Evolutionary conservation across 2,888 invertebrate species (phyloP), one percentile per base, ranked within the genome.

Genomic region (Ophion ellenae): DNA sequence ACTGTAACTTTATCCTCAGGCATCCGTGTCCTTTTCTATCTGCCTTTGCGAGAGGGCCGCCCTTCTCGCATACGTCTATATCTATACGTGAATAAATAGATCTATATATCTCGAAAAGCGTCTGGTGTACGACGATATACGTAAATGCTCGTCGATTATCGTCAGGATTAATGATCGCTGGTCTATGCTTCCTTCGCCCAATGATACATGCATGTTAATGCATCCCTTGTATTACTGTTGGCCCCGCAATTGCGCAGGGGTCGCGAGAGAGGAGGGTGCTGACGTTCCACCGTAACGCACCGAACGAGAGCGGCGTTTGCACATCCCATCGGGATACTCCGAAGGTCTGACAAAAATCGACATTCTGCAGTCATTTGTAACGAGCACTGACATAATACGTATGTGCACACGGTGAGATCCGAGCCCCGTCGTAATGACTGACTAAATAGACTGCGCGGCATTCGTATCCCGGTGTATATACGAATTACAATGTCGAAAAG

Each of bases 81-180:
- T 67, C 24, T 59, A 28, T 53, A 17, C 17, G 14, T n/a, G 17
- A 53, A 53, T 40, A 47, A 17, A 36, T 70, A 70, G 61, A 69
- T 69, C 20, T 67, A 67, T 75, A 61, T 71, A 63, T 45, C 63
- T 66, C 70, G 71, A 45, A 69, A 69, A 83, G 64, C 86, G 81
- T 86, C 83, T 86, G 86, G 83, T 86, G 64, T 75, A 28, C 78
- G 74, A 75, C 81, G 70, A 83, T 86, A 78, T 71, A 83, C 77
- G 83, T 86, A 87, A 87, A 87, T 88, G 86, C 75, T 69, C 63
- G 47, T 70, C 87, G 86, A 88, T 88, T 87, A 87, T 88, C 84
- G 77, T 75, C 67, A 77, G 69, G 81, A 88, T 87, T 88, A 87
- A 88, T 88, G 88, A 88, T 84, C 79, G 57, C 74, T 61, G 70